Base-by-base conservation (phyloP, 2,888 invertebrate species). In the Andrena bucephala region DNA sequence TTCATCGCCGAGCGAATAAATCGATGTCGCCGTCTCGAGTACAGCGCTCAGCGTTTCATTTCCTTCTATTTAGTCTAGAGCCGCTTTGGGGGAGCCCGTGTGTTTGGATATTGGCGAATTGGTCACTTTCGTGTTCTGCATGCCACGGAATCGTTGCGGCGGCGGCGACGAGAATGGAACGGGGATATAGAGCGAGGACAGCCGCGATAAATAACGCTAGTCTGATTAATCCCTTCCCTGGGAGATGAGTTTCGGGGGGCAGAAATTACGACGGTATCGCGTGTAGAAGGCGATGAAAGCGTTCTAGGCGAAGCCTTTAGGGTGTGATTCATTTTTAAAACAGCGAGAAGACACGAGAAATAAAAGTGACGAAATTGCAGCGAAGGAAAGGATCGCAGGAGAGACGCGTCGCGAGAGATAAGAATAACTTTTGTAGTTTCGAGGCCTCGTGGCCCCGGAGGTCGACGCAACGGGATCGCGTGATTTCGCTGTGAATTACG, bases 1-100 rank as follows among this genome's bases (percentile, higher is more conserved):
- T 83, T 85, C 85, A 69, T 86, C 59, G 66, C 33, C 57, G 42
- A 6, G 8, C 57, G 50, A 65, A 76, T 66, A 68, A 77, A 86
- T 86, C 77, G 71, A 86, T 74, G 54, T 31, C 63, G 66, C 69
- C 71, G 63, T 76, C 59, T 62, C 29, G 13, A 10, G 20, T 24
- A 16, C 68, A 5, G n/a, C 60, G 24, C 50, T 57, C 59, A 36
- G 2, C 57, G n/a, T 71, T 75, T 67, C 75, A n/a, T 66, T 66
- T 52, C 36, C 63, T 59, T 10, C 24, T 20, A 36, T 50, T 68
- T 42, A 20, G 20, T n/a, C 36, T 16, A 16, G 13, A 10, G 20
- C 16, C 8, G 10, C 3, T 3, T n/a, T 16, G 13, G 2, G 8
- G 29, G 13, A 24, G 6, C 31, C 8, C 20, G n/a, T 16, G 31